A percentile compares a stretch with the other conserved stretches of the same genome.
phyloP scores from a whole-genome alignment of 2,797 vertebrate genomes.

The Psittacula derbiana region DNA sequence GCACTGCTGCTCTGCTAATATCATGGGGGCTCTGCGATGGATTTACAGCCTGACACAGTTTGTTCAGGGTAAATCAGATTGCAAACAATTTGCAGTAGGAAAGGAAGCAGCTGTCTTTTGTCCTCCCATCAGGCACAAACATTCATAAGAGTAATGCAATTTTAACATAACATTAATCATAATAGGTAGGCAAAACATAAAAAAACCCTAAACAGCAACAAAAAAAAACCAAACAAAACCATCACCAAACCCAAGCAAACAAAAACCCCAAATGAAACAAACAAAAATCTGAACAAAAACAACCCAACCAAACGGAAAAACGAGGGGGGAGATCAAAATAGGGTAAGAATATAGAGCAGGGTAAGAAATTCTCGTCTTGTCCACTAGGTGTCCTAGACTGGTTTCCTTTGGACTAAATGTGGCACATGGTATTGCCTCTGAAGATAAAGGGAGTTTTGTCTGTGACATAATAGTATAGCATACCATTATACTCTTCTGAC shows the following conservation, averaged over 20 bases:
- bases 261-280: not conserved
- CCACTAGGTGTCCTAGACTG: slow-evolving; percentile 49
- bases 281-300: not conserved
- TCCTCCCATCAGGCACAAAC: not conserved
- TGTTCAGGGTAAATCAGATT: slow-evolving; percentile 42
- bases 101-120: slow-evolving; percentile 18
- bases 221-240: not conserved
- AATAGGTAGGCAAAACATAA: not conserved
- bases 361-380: not conserved
- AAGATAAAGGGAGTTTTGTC: not conserved
- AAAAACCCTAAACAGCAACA: not conserved
- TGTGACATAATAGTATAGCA: not conserved
- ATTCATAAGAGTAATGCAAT: not conserved
- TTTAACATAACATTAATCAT: not conserved
- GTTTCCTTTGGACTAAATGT: not conserved
- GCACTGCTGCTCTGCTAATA: not conserved
- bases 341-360: not conserved
- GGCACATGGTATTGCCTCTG: not conserved
- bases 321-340: not conserved
- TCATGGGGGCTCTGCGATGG: not conserved
- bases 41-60: slow-evolving; percentile 42
- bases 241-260: not conserved
- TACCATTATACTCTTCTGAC: not conserved
- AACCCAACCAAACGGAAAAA: not conserved
- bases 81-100: not conserved